Base-by-base conservation (phyloP, 1,140 invertebrate species). In the Macrobrachium nipponense region DNA sequence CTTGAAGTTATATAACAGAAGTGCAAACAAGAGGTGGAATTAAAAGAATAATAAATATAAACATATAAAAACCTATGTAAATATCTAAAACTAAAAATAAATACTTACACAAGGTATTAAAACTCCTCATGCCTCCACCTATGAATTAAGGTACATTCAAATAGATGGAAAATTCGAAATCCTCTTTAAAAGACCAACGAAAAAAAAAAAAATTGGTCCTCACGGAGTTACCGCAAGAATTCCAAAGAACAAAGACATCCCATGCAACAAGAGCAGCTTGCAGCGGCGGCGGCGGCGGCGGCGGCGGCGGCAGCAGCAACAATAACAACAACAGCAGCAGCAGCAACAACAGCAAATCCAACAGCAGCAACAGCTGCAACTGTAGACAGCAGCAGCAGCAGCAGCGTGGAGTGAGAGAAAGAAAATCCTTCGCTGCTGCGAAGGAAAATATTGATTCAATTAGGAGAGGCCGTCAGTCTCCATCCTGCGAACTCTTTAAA, bases 381-480 rank as follows among this genome's bases (percentile, higher is more conserved):
- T 20, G 61, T 68, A 27, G 64, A n/a, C 51, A 51, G 61, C 59
- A 80, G 44, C 17, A 73, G 59, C 43, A 80, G 72, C 51, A 64
- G 76, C 27, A 59, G 51, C 44, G 20, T 18, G 59, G 58, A 15
- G 64, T 27, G 62, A 27, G 44, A 27, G 62, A 58, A 62, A 36
- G 60, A 76, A 76, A 87, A 80, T 81, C 61, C 72, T 80, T 75
- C 78, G 59, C 36, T 73, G 59, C 36, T 73, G 62, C 23, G 75
- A 80, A 87, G 85, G 68, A 80, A 76, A 80, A 80, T 87, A 87
- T 87, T 87, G 85, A 81, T 80, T 87, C 70, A 72, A 87, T 87
- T 87, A 81, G 79, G 79, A 75, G 70, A 18, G 20, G 36, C 62
- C 79, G 85, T 87, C 85, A 66, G 68, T 73, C 72, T 60, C 59